Evolutionary conservation across 2,113 vertebrate species (phyloP).

Genomic region (Phasianus colchicus): DNA sequence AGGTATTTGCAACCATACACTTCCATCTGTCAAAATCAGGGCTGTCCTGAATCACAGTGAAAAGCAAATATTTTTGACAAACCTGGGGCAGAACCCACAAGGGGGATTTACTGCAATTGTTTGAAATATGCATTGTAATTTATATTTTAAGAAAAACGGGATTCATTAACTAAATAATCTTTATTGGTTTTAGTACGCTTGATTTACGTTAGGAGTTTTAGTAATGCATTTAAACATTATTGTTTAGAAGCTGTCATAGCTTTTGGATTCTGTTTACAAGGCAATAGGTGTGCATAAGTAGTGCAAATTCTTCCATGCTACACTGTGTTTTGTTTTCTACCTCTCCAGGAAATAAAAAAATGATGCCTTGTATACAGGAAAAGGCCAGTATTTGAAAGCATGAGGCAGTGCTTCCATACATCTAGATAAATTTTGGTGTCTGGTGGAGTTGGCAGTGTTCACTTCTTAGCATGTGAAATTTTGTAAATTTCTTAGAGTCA

Average conservation of each 20-base stretch:
- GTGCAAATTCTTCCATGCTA: not conserved
- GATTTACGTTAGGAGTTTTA: not conserved
- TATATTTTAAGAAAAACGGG: not conserved
- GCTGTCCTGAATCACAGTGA: not conserved
- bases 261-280: not conserved
- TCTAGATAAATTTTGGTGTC: slow-evolving; percentile 10
- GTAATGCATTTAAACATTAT: not conserved
- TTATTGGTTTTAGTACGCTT: not conserved
- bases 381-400: not conserved
- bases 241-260: not conserved
- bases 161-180: not conserved
- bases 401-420: not conserved
- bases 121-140: not conserved
- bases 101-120: not conserved
- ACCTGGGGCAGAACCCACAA: not conserved
- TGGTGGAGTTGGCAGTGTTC: not conserved
- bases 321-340: slow-evolving; percentile 19
- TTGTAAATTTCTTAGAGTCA: not conserved
- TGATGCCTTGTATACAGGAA: not conserved
- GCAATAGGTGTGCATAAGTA: not conserved
- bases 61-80: not conserved
- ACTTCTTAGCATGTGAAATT: not conserved
- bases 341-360: not conserved
- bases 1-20: not conserved
- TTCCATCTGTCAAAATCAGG: not conserved